Conservation (phyloP, 1,140 invertebrate species). For the Penaeus chinensis region DNA sequence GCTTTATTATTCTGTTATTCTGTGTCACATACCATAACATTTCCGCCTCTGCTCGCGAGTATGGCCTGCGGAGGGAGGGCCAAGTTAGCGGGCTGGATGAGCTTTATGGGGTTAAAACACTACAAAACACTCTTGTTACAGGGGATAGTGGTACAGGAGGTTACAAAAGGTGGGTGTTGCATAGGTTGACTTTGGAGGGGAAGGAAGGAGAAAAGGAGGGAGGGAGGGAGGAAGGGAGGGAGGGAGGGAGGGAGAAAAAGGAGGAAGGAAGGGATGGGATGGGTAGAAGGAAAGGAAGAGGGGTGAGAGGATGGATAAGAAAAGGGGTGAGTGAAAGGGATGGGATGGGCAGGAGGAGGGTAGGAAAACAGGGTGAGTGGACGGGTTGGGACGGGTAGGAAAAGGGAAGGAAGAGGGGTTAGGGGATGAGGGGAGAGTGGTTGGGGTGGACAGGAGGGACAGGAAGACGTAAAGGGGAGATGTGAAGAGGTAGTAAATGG, state of each 20-base stretch:
- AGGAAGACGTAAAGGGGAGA: neutral
- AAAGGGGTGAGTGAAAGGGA: neutral
- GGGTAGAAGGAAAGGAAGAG: neutral
- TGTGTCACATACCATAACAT: too few species aligned
- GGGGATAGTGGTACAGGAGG: too few species aligned
- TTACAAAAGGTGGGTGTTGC: too few species aligned
- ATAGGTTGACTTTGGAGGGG: too few species aligned
- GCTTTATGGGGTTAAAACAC: too few species aligned
- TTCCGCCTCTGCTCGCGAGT: too few species aligned
- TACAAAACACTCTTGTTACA: too few species aligned
- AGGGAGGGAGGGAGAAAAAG: neutral
- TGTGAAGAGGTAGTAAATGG: too few species aligned
- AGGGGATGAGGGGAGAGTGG: neutral
- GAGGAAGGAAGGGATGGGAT: neutral
- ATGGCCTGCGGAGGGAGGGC: too few species aligned
- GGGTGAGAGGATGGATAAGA: neutral
- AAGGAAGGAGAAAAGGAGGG: neutral
- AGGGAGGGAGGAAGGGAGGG: neutral
- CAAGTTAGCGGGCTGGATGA: too few species aligned
- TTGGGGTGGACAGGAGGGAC: neutral
- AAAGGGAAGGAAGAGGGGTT: neutral
- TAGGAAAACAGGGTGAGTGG: neutral
- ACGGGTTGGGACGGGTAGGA: neutral
- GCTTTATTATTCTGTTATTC: too few species aligned
- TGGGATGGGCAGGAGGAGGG: neutral